Base-by-base conservation (phyloP, 2,888 invertebrate genomes). In the Plagiodera versicolora region DNA sequence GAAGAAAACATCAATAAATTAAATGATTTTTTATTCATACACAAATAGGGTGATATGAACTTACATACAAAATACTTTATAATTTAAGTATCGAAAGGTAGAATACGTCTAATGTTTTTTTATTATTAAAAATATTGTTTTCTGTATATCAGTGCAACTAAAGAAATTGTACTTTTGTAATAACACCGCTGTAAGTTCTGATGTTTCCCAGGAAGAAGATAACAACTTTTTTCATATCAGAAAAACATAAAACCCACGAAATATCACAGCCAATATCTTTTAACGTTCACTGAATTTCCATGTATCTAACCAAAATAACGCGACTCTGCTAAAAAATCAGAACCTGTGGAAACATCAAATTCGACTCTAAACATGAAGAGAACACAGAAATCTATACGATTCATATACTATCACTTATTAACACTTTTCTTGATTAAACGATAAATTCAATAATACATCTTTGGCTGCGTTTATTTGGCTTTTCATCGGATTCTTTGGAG, bases 391-490 rank as follows among this genome's bases (percentile, higher is more conserved):
- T 58, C 48, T 61, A 58, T 52, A 52, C 55, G 39, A 52, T 62
- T 54, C 45, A 57, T 50, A 58, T 35, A 62, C 52, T 39, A 39
- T 39, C 39, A 39, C 39, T 39, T 65, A 44, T 63, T 64, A 64
- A 51, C 60, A 66, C 39, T 58, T 53, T n/a, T 64, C 64, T 58
- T 63, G 60, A 61, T 75, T 75, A 67, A 79, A 79, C 47, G 78
- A 75, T 67, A 79, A 67, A 69, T 78, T 79, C 65, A 79, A 70
- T 55, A 79, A 74, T 64, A 78, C 77, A 67, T 79, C 79, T 73
- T 75, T 78, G 64, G 77, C 72, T 54, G 75, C 69, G 62, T 79
- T 77, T 57, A 78, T 73, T 68, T 77, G 76, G 54, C 70, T 74
- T 58, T 76, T 74, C 67, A 78, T 76, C 50, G 76, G 75, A 39